phyloP scores from a whole-genome alignment of 2,113 vertebrate genomes.

The Brienomyrus brachyistius region DNA sequence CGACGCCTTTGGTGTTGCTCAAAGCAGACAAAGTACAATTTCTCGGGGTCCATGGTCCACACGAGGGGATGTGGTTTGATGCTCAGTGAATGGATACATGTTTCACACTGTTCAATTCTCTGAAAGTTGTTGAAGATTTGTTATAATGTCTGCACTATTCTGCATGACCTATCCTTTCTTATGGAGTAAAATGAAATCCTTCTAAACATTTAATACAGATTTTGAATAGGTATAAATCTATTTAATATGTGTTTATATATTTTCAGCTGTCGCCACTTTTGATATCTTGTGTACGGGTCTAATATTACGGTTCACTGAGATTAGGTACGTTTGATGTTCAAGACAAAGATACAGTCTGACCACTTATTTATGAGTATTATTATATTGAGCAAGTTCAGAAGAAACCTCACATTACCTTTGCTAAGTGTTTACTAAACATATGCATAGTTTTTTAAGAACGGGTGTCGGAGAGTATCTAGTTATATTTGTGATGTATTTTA shows the following conservation, averaged over 20 bases:
- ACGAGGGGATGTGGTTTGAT: not conserved
- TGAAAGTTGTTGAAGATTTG: not conserved
- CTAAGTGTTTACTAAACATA: conserved; percentile 60
- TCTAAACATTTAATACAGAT: conserved; percentile 30
- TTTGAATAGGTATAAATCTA: conserved; percentile 45
- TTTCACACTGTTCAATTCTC: not conserved
- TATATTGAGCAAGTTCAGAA: conserved; percentile 43
- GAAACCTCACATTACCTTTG: conserved; percentile 53
- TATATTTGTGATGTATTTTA: conserved; percentile 56
- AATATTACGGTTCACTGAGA: conserved; percentile 39
- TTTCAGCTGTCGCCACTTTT: conserved; percentile 44
- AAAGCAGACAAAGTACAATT: not conserved
- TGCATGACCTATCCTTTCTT: not conserved
- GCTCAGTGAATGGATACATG: not conserved
- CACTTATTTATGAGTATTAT: conserved; percentile 46
- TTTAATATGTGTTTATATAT: conserved; percentile 43
- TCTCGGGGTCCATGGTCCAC: not conserved
- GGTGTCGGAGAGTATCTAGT: conserved; percentile 47
- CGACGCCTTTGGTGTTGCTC: no score
- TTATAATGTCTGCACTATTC: not conserved
- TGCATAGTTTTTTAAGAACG: conserved; percentile 60
- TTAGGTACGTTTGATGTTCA: conserved; percentile 55
- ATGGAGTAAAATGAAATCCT: not conserved
- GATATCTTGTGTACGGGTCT: conserved; percentile 51
- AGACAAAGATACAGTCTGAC: conserved; percentile 37